Conservation (phyloP, 2,113 vertebrate genomes). For the Cinclus cinclus region DNA sequence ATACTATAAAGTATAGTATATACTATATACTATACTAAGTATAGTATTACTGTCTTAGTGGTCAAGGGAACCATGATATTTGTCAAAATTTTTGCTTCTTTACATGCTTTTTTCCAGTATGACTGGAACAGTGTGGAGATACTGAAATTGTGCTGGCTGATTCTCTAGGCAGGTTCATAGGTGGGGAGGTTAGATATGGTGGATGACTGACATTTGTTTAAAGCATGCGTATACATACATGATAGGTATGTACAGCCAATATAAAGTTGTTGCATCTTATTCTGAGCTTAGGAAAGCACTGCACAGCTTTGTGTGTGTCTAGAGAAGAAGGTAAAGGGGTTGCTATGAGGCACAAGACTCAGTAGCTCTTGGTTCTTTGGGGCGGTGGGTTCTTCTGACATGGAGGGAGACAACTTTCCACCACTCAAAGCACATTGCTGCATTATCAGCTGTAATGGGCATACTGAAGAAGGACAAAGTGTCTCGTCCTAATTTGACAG, state of each 20-base stretch:
- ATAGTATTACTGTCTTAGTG: neutral
- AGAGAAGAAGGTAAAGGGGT: neutral
- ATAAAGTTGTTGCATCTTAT: neutral
- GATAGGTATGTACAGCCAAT: neutral
- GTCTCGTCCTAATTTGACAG: accelerated
- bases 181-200: neutral
- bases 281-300: neutral
- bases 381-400: neutral
- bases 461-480: neutral
- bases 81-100: neutral
- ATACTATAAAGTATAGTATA: too few species aligned
- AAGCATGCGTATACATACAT: neutral
- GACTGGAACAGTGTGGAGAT: neutral
- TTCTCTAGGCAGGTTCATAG: accelerated
- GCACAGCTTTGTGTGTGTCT: neutral
- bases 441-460: accelerated
- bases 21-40: too few species aligned
- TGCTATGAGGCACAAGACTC: neutral
- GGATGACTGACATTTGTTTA: neutral
- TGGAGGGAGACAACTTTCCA: accelerated
- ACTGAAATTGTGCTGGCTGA: neutral
- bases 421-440: accelerated
- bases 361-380: neutral
- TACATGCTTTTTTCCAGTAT: neutral
- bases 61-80: neutral